Evolutionary conservation across 2,797 vertebrate genomes (phyloP).

Genomic region (Cottoperca gobio): DNA sequence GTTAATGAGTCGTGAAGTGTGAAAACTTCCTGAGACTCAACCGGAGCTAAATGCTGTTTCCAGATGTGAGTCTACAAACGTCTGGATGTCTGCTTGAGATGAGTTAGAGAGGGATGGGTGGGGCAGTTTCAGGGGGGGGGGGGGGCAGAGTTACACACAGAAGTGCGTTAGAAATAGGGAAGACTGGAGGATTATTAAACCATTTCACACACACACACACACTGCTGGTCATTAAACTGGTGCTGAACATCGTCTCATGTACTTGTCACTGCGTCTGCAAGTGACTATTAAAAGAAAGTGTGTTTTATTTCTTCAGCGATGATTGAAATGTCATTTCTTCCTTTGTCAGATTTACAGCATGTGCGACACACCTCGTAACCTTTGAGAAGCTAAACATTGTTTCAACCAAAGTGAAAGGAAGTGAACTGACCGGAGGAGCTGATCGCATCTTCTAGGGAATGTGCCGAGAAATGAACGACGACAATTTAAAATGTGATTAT

Average conservation of each 20-base stretch:
- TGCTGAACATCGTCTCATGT: neutral
- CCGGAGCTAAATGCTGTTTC: slow-evolving; percentile 88
- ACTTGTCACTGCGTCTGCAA: neutral
- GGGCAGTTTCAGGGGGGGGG: neutral
- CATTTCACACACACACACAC: no score
- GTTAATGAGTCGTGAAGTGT: slow-evolving; percentile 97
- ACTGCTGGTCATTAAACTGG: neutral
- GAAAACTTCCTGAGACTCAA: slow-evolving; percentile 92
- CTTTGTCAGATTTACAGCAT: slow-evolving; percentile 2
- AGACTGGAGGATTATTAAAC: slow-evolving; percentile 5
- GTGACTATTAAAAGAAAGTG: neutral
- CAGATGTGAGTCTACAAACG: slow-evolving; percentile 86
- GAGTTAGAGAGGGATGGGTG: slow-evolving; percentile 38
- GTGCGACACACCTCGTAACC: neutral
- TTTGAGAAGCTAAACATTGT: slow-evolving; percentile 4
- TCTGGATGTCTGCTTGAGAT: slow-evolving; percentile 58
- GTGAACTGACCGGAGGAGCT: neutral
- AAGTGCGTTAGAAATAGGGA: neutral
- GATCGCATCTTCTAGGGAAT: neutral
- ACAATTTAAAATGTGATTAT: neutral
- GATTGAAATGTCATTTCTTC: slow-evolving; percentile 21
- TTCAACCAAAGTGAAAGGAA: slow-evolving; percentile 5
- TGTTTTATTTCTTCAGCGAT: slow-evolving; percentile 15
- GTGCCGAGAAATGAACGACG: neutral
- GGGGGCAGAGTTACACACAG: slow-evolving; percentile 8